These are phyloP conservation scores for Calyptommatus sinebrachiatus DNA, from an alignment of 2,113 vertebrate genomes.

Conservation along the genomic window DNA sequence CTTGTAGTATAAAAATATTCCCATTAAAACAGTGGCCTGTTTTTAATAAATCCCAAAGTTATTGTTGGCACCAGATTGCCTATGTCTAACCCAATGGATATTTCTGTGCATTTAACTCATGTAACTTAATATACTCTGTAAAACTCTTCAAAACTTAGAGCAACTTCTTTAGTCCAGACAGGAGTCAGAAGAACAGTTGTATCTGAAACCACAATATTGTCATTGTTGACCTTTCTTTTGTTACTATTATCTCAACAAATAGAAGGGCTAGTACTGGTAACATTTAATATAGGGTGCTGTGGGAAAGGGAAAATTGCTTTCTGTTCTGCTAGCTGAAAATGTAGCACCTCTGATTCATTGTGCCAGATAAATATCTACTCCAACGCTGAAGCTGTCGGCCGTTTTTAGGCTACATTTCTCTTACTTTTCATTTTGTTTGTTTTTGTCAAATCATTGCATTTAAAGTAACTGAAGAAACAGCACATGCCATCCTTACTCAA, in stretches of 20 bases:
- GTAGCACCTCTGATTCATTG: neutral
- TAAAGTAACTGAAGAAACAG: neutral
- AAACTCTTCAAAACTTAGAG: constrained; percentile 65
- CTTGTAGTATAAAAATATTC: constrained; percentile 65
- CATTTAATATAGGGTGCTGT: constrained; percentile 11
- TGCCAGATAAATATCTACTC: neutral
- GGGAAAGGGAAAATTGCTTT: constrained; percentile 22
- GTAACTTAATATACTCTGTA: constrained; percentile 64
- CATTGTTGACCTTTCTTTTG: constrained; percentile 36
- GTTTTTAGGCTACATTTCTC: neutral
- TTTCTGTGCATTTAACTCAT: constrained; percentile 62
- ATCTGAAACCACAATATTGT: constrained; percentile 44
- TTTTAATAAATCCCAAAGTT: constrained; percentile 70
- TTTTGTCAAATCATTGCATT: neutral
- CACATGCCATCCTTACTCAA: too few species aligned
- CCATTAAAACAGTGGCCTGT: constrained; percentile 66
- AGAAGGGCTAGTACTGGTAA: constrained; percentile 27
- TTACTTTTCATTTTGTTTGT: neutral
- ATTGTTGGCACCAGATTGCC: constrained; percentile 64
- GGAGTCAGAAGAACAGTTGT: constrained; percentile 56
- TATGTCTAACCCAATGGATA: constrained; percentile 62
- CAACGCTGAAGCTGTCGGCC: constrained; percentile 1
- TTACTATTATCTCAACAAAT: constrained; percentile 39
- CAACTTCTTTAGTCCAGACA: constrained; percentile 58
- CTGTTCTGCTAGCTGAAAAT: neutral